phyloP scores from a whole-genome alignment of 2,888 invertebrate species.

The Troides helena region DNA sequence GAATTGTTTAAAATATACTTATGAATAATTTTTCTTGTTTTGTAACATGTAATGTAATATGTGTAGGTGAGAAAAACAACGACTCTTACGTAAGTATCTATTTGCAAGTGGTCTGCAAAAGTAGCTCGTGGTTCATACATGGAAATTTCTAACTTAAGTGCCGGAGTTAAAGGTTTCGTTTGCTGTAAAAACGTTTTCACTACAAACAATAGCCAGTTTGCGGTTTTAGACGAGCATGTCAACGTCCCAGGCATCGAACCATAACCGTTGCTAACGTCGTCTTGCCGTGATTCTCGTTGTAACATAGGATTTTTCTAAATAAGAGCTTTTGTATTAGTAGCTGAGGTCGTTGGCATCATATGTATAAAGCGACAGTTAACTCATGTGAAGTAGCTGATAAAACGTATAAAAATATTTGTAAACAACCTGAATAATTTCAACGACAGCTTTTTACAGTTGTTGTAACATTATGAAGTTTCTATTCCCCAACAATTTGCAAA shows the following conservation, averaged over 20 bases:
- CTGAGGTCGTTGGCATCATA: background rate
- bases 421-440: background rate
- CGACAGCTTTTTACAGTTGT: background rate
- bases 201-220: slow-evolving; percentile 61
- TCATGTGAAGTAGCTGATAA: background rate
- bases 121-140: slow-evolving; percentile 3
- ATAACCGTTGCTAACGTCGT: slow-evolving; percentile 48
- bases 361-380: background rate
- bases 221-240: slow-evolving; percentile 69
- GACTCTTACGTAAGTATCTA: slow-evolving; percentile 32
- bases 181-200: slow-evolving; percentile 39
- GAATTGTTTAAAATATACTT: background rate
- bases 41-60: slow-evolving; percentile 17
- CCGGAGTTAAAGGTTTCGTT: slow-evolving; percentile 30
- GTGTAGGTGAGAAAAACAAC: slow-evolving; percentile 15
- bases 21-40: background rate
- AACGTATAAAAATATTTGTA: background rate
- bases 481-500: too few relatives aligned
- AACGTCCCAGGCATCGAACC: slow-evolving; percentile 64
- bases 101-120: slow-evolving; percentile 20
- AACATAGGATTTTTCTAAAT: slow-evolving; percentile 19
- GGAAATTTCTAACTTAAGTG: slow-evolving; percentile 23
- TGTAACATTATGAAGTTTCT: background rate
- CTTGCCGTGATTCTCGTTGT: slow-evolving; percentile 28
- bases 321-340: background rate